Evolutionary conservation across 2,113 vertebrate species (phyloP), one percentile per base, ranked within the genome.

Genomic region (Arothron firmamentum): DNA sequence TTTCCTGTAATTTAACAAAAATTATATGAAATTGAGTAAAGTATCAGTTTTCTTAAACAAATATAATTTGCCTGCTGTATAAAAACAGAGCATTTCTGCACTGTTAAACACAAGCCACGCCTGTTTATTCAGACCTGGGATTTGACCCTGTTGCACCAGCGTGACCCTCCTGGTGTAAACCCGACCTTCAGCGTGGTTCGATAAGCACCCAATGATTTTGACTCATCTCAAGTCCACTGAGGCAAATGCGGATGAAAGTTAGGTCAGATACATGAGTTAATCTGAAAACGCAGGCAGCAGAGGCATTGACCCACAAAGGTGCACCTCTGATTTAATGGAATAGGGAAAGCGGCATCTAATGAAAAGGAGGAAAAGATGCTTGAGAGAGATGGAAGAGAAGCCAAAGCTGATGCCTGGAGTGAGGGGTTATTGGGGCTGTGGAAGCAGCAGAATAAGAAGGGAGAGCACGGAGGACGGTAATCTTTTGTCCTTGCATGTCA

Each of bases 401-500:
- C 60, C 61, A 74, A 84, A 85, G 79, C 82, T 78, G 73, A 83
- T 59, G 80, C 80, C 79, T 52, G 38, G 56, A 57, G 55, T 50
- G 19, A 65, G 78, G 74, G 67, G 81, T 87, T 82, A 80, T 62
- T 79, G 74, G 79, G 78, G 80, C 64, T 75, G 73, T 59, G 74
- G 74, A 17, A 69, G 70, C 38, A 60, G 62, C 34, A 57, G 55
- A 49, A 57, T 70, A 25, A 51, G 31, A 57, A 48, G n/a, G 49
- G 52, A 25, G 74, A 77, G 76, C 75, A 78, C 56, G 85, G 58
- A 61, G 64, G 46, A 49, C 20, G 78, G 80, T 59, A 77, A 78
- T 72, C 76, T 81, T 88, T 88, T 84, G 79, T 81, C 88, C 84
- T 88, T 85, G 80, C 59, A 82, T 87, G 83, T 86, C 81, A 89